Percentiles rank a stretch among this genome's conserved stretches.
phyloP scores from a whole-genome alignment of 2,888 invertebrate species.

The Nyleta sp. region DNA sequence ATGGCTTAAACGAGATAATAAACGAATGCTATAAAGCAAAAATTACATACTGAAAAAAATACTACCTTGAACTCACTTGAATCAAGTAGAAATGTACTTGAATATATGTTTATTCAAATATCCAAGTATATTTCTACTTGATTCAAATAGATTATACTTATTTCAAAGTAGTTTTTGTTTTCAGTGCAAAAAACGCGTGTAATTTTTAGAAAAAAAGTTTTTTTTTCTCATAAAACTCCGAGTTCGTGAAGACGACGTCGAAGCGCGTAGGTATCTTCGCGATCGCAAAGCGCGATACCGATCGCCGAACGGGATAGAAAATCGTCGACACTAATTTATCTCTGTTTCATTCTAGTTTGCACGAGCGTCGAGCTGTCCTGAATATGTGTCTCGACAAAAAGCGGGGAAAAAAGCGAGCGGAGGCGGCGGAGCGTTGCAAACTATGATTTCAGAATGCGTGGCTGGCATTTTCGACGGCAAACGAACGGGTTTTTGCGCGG shows the following conservation, averaged over 20 bases:
- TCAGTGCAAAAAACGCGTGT: too few species aligned
- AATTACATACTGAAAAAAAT: too few species aligned
- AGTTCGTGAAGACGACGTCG: not conserved
- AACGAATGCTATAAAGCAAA: too few species aligned
- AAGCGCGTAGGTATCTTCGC: not conserved
- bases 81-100: too few species aligned
- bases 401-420: conserved; percentile 60
- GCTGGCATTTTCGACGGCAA: conserved; percentile 68
- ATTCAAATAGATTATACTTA: too few species aligned
- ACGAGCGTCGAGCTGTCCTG: conserved; percentile 24
- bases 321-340: conserved; percentile 32
- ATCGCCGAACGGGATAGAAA: conserved; percentile 13
- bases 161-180: too few species aligned
- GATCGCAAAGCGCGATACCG: conserved; percentile 14
- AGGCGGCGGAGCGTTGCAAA: conserved; percentile 67
- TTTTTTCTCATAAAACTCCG: too few species aligned
- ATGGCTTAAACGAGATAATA: too few species aligned
- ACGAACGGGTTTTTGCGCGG: conserved; percentile 47
- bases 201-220: too few species aligned
- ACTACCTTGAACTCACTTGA: too few species aligned
- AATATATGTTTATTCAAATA: too few species aligned
- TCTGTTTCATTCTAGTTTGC: conserved; percentile 30
- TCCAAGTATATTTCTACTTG: too few species aligned
- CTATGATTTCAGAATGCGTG: conserved; percentile 73
- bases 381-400: conserved; percentile 33